Conservation (phyloP, 1,140 invertebrate genomes). For the Berghia stephanieae region DNA sequence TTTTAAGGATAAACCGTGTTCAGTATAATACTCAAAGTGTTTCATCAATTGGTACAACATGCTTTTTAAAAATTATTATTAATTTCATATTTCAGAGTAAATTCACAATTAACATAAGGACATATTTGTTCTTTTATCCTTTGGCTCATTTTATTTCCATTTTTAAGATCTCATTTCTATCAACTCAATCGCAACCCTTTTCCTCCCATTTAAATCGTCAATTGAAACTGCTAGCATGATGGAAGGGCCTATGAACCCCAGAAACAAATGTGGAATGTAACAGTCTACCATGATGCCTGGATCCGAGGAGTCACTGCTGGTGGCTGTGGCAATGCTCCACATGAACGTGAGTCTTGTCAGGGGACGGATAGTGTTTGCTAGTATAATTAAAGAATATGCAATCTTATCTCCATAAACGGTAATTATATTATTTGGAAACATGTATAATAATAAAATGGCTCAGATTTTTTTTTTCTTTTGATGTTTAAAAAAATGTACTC, state of each 20-base stretch:
- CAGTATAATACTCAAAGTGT: no score
- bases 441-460: no score
- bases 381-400: background rate
- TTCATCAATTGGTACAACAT: no score
- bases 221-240: conserved; percentile 44
- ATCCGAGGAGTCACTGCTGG: conserved; percentile 62
- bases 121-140: background rate
- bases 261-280: conserved; percentile 58
- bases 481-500: no score
- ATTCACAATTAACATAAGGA: no score
- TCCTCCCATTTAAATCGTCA: background rate
- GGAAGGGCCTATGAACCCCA: no score
- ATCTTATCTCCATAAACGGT: background rate
- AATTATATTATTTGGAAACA: background rate
- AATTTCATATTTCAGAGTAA: no score
- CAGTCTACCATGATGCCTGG: conserved; percentile 59
- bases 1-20: no score
- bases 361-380: no score
- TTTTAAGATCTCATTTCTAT: background rate
- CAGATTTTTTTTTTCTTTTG: no score
- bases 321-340: conserved; percentile 60
- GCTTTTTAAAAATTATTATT: no score
- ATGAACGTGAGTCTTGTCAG: conserved; percentile 45
- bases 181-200: background rate
- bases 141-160: no score